Conservation (phyloP, 2,888 invertebrate species). For the Carabus problematicus region DNA sequence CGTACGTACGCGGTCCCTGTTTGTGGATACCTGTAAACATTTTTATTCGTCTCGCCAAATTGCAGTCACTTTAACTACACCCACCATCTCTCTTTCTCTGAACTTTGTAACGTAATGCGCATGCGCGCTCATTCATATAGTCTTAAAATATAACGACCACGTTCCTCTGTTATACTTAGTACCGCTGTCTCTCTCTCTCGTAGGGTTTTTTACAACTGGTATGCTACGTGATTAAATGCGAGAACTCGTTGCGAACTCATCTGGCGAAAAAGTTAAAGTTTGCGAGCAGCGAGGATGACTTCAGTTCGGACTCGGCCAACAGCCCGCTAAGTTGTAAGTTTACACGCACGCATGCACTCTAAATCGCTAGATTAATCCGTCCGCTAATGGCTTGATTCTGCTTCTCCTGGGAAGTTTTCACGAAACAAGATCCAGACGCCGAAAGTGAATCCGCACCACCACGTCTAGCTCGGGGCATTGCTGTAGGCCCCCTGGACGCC, state of each 20-base stretch:
- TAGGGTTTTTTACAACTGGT: slow-evolving; percentile 67
- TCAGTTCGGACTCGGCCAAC: slow-evolving; percentile 62
- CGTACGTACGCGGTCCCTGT: too few relatives aligned
- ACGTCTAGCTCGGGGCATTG: slow-evolving; percentile 57
- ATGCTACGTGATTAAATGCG: slow-evolving; percentile 68
- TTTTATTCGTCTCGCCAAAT: too few relatives aligned
- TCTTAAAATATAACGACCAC: neutral
- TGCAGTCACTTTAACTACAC: neutral
- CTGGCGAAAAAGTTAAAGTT: slow-evolving; percentile 58
- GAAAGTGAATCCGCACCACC: slow-evolving; percentile 67
- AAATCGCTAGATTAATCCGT: neutral
- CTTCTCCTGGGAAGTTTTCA: slow-evolving; percentile 60
- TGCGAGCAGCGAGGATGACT: slow-evolving; percentile 60
- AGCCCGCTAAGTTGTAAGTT: slow-evolving; percentile 70
- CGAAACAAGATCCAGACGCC: slow-evolving; percentile 70
- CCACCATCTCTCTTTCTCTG: slow-evolving; percentile 9
- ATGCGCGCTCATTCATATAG: too few relatives aligned
- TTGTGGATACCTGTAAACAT: too few relatives aligned
- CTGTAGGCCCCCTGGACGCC: slow-evolving; percentile 54
- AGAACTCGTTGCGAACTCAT: slow-evolving; percentile 60
- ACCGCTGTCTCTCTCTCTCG: neutral
- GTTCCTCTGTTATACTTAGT: too few relatives aligned
- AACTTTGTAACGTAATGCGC: slow-evolving; percentile 15
- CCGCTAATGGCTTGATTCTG: neutral
- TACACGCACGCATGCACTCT: neutral